A percentile compares a stretch with the other conserved stretches of the same genome.
These are phyloP conservation scores for Eledone cirrhosa DNA, from an alignment of 2,888 invertebrate genomes.

Conservation along the genomic window DNA sequence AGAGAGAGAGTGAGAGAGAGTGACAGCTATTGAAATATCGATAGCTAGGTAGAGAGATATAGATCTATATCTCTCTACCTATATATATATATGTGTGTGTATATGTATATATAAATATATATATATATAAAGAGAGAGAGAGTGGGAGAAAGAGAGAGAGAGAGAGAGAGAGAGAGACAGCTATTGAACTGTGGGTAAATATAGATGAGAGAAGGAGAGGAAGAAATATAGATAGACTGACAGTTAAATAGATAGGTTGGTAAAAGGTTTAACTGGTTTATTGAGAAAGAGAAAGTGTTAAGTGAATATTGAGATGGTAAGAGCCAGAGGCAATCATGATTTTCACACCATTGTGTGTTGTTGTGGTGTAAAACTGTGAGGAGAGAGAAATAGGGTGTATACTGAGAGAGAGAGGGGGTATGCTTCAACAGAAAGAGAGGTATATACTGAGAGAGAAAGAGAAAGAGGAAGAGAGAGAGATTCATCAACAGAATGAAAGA, in stretches of 20 bases:
- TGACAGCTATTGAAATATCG: background rate
- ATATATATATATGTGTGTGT: too few relatives aligned
- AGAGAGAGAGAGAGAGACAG: background rate
- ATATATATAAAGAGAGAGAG: too few relatives aligned
- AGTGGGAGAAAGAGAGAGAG: background rate
- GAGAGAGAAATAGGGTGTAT: background rate
- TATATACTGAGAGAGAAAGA: background rate
- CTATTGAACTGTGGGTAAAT: background rate
- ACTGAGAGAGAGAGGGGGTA: background rate
- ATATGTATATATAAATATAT: too few relatives aligned
- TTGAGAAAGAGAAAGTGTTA: background rate
- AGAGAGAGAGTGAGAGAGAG: background rate
- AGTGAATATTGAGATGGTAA: too few relatives aligned
- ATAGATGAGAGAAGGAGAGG: background rate
- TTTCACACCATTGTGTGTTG: too few relatives aligned
- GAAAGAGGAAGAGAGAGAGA: background rate
- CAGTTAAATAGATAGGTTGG: too few relatives aligned
- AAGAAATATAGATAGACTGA: background rate
- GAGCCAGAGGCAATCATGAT: too few relatives aligned
- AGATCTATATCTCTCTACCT: too few relatives aligned
- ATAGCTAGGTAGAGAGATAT: background rate
- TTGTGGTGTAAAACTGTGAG: background rate
- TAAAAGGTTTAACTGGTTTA: too few relatives aligned
- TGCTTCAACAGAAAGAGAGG: background rate
- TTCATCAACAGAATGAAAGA: background rate